Evolutionary conservation across 2,888 invertebrate genomes (phyloP).

Genomic region (Temnothorax unifasciatus): DNA sequence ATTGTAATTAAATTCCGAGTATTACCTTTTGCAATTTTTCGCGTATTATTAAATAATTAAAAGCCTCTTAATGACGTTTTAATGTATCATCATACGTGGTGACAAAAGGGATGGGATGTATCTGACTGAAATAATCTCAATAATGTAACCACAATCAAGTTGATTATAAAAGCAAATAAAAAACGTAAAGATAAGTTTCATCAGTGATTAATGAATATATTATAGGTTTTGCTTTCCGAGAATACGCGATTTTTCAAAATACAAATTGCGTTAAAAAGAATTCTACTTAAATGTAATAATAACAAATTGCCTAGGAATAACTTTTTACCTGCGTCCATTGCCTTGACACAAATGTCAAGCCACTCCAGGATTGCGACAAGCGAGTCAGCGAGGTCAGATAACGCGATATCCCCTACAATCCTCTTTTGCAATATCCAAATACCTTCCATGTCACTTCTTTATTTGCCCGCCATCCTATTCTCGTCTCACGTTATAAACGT

Average conservation of each 20-base stretch:
- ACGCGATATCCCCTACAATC: slow-evolving; percentile 2
- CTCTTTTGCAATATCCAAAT: slow-evolving; percentile 26
- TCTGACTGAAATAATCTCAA: slow-evolving; percentile 6
- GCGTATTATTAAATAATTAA: slow-evolving; percentile 63
- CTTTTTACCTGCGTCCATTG: neutral
- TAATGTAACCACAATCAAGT: slow-evolving; percentile 1
- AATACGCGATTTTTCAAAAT: slow-evolving; percentile 42
- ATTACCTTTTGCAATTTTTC: slow-evolving; percentile 21
- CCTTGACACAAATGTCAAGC: slow-evolving; percentile 6
- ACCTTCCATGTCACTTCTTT: neutral
- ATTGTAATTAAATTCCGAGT: slow-evolving; percentile 2
- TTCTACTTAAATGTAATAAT: slow-evolving; percentile 37
- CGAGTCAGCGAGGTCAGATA: slow-evolving; percentile 32
- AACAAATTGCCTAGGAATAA: neutral
- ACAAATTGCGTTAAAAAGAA: slow-evolving; percentile 50
- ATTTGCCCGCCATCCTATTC: neutral
- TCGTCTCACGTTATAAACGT: slow-evolving; percentile 52
- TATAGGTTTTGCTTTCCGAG: slow-evolving; percentile 28
- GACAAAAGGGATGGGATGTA: neutral
- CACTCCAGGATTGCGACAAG: slow-evolving; percentile 12
- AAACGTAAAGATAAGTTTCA: neutral
- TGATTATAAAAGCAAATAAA: neutral
- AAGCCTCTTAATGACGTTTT: slow-evolving; percentile 53
- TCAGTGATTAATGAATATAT: neutral
- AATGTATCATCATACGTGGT: neutral